phyloP scores from a whole-genome alignment of 2,888 invertebrate genomes.

The Lypha dubia region DNA sequence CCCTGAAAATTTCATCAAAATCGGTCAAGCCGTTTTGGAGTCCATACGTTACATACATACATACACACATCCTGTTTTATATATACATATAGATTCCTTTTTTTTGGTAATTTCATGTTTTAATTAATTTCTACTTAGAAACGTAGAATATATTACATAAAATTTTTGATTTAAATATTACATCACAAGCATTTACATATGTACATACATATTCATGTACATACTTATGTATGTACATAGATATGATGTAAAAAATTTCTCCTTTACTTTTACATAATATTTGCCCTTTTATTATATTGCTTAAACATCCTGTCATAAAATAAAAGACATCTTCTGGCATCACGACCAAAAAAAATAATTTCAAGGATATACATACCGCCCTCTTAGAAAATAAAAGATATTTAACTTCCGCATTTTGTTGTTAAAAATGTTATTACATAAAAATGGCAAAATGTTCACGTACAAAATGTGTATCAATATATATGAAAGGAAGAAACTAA shows the following conservation, averaged over 20 bases:
- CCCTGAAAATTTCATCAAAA: too few species aligned
- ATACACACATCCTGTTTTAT: too few species aligned
- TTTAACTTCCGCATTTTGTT: constrained; percentile 19
- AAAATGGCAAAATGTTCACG: neutral
- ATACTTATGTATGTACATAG: neutral
- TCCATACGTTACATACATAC: neutral
- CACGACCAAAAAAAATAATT: neutral
- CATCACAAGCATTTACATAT: too few species aligned
- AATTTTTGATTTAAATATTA: too few species aligned
- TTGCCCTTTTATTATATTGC: neutral
- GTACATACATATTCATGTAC: too few species aligned
- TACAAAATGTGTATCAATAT: neutral
- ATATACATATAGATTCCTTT: too few species aligned
- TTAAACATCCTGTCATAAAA: neutral
- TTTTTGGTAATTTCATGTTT: too few species aligned
- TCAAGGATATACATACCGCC: constrained; percentile 8
- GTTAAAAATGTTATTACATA: neutral
- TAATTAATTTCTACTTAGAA: too few species aligned
- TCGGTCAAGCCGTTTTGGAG: too few species aligned
- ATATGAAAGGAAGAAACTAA: neutral
- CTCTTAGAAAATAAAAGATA: neutral
- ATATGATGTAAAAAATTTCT: neutral
- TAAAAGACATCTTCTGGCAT: constrained; percentile 9
- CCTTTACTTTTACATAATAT: neutral
- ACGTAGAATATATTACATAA: too few species aligned